Percentiles rank a stretch among this genome's conserved stretches.
These are phyloP conservation scores for Coptotermes formosanus DNA, from an alignment of 1,140 invertebrate genomes.

Conservation along the genomic window DNA sequence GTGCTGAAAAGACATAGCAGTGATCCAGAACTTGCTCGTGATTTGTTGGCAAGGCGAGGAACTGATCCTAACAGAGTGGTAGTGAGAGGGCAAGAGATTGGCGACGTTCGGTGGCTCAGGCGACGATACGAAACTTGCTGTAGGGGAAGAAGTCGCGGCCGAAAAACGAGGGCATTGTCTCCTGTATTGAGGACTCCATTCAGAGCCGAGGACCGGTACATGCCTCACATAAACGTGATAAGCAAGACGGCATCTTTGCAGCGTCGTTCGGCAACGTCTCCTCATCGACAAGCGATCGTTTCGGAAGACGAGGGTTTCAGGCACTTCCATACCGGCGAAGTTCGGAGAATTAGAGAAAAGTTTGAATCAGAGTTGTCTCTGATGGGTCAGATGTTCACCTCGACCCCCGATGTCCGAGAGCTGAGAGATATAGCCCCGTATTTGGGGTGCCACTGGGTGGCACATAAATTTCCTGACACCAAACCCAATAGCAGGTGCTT, in stretches of 20 bases:
- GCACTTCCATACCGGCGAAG: constrained; percentile 57
- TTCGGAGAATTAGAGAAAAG: constrained; percentile 64
- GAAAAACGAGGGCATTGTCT: constrained; percentile 54
- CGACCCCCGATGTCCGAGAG: constrained; percentile 74
- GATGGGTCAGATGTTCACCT: constrained; percentile 77
- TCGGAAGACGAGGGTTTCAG: constrained; percentile 44
- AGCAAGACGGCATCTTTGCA: constrained; percentile 76
- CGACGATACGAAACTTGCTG: constrained; percentile 57
- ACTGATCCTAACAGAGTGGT: constrained; percentile 47
- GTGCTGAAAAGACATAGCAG: constrained; percentile 58
- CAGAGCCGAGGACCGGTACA: constrained; percentile 66
- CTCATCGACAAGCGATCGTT: constrained; percentile 31
- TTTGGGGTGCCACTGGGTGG: constrained; percentile 71
- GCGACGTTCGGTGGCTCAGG: constrained; percentile 61
- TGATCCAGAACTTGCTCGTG: constrained; percentile 69
- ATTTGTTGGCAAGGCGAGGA: constrained; percentile 53
- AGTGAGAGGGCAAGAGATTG: constrained; percentile 54
- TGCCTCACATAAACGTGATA: constrained; percentile 86
- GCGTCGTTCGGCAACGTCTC: constrained; percentile 43
- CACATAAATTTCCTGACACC: constrained; percentile 64
- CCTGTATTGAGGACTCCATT: constrained; percentile 63
- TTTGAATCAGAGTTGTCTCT: constrained; percentile 67
- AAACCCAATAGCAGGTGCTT: constrained; percentile 48
- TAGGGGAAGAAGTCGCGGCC: constrained; percentile 51
- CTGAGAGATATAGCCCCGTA: constrained; percentile 73